Percentiles rank a stretch among this genome's conserved stretches.
Evolutionary conservation across 2,888 invertebrate genomes (phyloP).

Genomic region (Proisotoma minuta): DNA sequence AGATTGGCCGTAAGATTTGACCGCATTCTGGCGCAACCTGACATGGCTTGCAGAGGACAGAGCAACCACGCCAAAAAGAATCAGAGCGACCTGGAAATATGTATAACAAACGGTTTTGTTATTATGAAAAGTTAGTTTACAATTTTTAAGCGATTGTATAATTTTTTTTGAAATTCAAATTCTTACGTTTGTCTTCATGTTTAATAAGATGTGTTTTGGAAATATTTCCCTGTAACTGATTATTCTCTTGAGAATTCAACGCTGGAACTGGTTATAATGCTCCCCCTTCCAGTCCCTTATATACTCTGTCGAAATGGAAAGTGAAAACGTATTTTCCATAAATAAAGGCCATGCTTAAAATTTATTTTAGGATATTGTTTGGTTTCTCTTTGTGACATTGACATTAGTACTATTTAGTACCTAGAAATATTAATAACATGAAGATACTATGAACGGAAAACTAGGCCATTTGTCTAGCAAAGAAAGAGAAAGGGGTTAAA

Average conservation of each 20-base stretch:
- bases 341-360: neutral
- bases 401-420: neutral
- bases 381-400: neutral
- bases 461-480: no score
- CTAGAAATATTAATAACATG: no score
- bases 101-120: neutral
- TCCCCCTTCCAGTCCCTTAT: neutral
- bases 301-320: neutral
- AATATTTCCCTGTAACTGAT: neutral
- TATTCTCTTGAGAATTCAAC: neutral
- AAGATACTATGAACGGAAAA: no score
- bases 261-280: neutral
- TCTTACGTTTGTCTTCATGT: constrained; percentile 20
- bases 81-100: constrained; percentile 12
- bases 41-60: constrained; percentile 5
- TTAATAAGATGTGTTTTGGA: constrained; percentile 2
- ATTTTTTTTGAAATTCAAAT: neutral
- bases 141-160: neutral
- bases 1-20: constrained; percentile 16
- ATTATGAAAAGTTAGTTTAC: neutral
- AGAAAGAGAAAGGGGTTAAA: no score
- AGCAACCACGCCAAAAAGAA: constrained; percentile 25
- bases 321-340: constrained; percentile 1
- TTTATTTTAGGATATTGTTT: neutral
- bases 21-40: constrained; percentile 3